Percentiles rank a stretch among this genome's conserved stretches.
phyloP scores from a whole-genome alignment of 2,888 invertebrate genomes.

The Pyrrhia umbra region DNA sequence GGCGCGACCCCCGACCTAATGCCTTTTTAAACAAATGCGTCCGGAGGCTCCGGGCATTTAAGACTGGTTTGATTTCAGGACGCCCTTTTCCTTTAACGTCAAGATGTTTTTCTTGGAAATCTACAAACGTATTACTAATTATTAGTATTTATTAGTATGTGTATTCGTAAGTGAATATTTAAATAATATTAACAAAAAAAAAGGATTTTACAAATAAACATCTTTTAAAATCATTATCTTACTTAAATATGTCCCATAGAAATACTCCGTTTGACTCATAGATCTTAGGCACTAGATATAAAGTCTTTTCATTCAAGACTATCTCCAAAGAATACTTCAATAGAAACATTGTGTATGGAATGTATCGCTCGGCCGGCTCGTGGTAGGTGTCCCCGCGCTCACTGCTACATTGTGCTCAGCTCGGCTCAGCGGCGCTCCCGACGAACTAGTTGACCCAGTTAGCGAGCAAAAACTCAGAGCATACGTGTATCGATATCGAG shows the following conservation, averaged over 20 bases:
- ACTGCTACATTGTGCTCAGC: constrained; percentile 21
- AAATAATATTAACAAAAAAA: neutral
- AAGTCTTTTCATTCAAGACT: neutral
- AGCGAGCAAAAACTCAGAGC: constrained; percentile 26
- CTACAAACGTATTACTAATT: constrained; percentile 13
- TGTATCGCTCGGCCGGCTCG: neutral
- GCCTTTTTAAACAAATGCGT: constrained; percentile 52
- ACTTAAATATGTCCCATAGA: neutral
- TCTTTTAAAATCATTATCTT: neutral
- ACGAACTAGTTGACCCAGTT: constrained; percentile 41
- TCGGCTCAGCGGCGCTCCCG: constrained; percentile 7
- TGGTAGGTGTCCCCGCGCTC: no score
- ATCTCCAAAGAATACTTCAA: neutral
- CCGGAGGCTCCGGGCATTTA: constrained; percentile 37
- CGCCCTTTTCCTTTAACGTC: constrained; percentile 28
- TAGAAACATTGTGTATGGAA: neutral
- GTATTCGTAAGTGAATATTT: no score
- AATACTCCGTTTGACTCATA: neutral
- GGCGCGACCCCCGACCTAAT: constrained; percentile 36
- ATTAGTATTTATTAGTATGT: no score
- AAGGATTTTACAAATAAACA: neutral
- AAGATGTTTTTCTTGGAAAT: neutral
- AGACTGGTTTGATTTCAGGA: constrained; percentile 48
- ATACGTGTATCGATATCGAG: constrained; percentile 28
- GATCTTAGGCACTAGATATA: neutral